A percentile compares a stretch with the other conserved stretches of the same genome.
Conservation (phyloP, 2,888 invertebrate species). For the Drosophila tanythrix region DNA sequence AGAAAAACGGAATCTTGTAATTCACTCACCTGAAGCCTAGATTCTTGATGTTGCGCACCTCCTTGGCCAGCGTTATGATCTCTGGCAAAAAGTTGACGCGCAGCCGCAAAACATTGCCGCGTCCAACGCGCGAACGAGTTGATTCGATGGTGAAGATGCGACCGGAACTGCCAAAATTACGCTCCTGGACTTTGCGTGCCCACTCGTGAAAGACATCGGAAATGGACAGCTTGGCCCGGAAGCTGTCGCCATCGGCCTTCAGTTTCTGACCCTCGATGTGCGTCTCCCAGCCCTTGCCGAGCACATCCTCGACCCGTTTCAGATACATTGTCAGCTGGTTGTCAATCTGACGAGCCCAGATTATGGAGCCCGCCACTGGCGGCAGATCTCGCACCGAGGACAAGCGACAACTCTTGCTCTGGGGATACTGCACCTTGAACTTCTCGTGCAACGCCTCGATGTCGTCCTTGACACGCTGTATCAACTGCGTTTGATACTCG, state of each 20-base stretch:
- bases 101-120: conserved; percentile 93
- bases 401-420: conserved; percentile 96
- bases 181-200: conserved; percentile 96
- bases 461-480: conserved; percentile 99
- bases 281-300: conserved; percentile 99
- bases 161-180: conserved; percentile 96
- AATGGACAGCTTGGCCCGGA: conserved; percentile 97
- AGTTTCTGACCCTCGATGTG: conserved; percentile 99
- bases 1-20: background rate
- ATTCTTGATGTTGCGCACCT: conserved; percentile 98
- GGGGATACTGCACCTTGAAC: conserved; percentile 98
- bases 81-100: conserved; percentile 98
- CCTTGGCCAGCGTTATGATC: conserved; percentile 98
- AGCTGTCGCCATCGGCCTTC: conserved; percentile 99
- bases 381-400: conserved; percentile 97
- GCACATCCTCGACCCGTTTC: conserved; percentile 98
- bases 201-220: conserved; percentile 99
- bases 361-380: conserved; percentile 98
- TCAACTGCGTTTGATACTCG: conserved; percentile 99
- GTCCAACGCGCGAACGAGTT: conserved; percentile 90
- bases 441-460: conserved; percentile 99
- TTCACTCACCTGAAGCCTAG: conserved; percentile 91
- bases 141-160: conserved; percentile 97
- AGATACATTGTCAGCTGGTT: conserved; percentile 98
- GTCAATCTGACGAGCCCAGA: conserved; percentile 99